Evolutionary conservation across 2,113 vertebrate species (phyloP).

Genomic region (Thunnus thynnus): DNA sequence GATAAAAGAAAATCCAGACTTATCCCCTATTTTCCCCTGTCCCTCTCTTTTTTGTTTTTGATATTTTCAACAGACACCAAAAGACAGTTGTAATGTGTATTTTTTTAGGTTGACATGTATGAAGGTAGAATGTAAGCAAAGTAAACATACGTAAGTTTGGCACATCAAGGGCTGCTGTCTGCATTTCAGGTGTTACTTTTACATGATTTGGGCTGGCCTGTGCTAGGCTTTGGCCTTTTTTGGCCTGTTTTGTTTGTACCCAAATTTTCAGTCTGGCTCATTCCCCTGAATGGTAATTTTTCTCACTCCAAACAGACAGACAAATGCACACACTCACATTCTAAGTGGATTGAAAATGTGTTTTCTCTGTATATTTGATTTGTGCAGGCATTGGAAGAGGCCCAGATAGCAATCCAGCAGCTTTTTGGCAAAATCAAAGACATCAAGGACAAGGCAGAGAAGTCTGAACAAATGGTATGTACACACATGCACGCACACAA

Average conservation of each 20-base stretch:
- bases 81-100: not conserved
- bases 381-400: conserved; percentile 95
- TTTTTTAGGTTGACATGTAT: not conserved
- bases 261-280: not conserved
- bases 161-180: not conserved
- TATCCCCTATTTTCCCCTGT: not conserved
- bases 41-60: not conserved
- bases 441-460: conserved; percentile 99
- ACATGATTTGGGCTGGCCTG: not conserved
- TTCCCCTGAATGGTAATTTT: not conserved
- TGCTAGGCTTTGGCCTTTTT: not conserved
- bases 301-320: not conserved
- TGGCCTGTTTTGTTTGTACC: no score
- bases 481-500: conserved; percentile 11
- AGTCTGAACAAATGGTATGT: conserved; percentile 98
- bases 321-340: not conserved
- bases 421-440: conserved; percentile 99
- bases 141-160: no score
- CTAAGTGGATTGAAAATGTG: not conserved
- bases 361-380: conserved; percentile 27
- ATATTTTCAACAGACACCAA: not conserved
- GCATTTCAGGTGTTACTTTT: conserved; percentile 1
- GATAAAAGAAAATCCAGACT: conserved; percentile 6
- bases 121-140: not conserved
- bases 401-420: conserved; percentile 97